Base-by-base conservation (phyloP, 2,888 invertebrate species). In the Globia sparganii region DNA sequence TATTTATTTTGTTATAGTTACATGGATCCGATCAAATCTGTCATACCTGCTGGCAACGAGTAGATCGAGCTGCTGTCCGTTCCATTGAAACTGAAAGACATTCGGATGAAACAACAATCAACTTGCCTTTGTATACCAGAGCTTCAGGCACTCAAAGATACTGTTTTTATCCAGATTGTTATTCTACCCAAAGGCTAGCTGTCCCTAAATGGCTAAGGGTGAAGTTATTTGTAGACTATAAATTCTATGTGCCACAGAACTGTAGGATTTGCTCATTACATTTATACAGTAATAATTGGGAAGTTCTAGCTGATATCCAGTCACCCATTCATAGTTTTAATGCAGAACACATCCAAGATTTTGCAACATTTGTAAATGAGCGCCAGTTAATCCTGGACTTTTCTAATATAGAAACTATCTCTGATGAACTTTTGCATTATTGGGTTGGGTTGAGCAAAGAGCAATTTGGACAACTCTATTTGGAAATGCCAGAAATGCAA, bases 11-110 rank as follows among this genome's bases (percentile, higher is more conserved):
- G 59, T 70, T 70, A 25, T 2, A 70, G 70, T 70, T 59, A 15
- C 70, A 46, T 25, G 70, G 46, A 59, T 71, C 46, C 2, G 59
- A 71, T 18, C 71, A 71, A 34, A 9, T 71, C 46, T 71, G 71
- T 37, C 71, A 71, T 62, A 46, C 34, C 61, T 71, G 61, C 46
- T 71, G 62, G 71, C 71, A 62, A 71, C 61, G 62, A 49, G 72
- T 62, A 28, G 49, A 72, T 9, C 59, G 46, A 46, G 59, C 70
- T 61, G 31, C 46, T 61, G 59, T 59, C 2, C 59, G 31, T 1
- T 25, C 43, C 2, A n/a, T 25, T 43, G 70, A 61, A 43, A 25
- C 59, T 61, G 43, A 59, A 61, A 70, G 59, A 28, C 59, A 25
- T 59, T 40, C 31, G 2, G 25, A 70, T 59, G 37, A 13, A n/a